Evolutionary conservation across 2,113 vertebrate species (phyloP).

Genomic region (Clarias gariepinus): DNA sequence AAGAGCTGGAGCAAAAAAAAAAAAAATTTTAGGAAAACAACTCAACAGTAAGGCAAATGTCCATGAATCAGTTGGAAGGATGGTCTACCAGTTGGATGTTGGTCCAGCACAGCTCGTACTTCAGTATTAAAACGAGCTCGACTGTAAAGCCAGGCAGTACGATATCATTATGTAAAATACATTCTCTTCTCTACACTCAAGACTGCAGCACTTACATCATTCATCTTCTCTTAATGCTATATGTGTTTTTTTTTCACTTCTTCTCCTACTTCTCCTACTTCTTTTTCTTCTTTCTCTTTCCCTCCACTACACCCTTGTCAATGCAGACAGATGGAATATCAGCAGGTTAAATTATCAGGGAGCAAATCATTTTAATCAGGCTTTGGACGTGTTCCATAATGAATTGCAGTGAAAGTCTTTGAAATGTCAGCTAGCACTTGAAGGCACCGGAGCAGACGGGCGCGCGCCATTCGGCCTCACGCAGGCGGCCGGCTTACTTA

Average conservation of each 20-base stretch:
- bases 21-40: too few relatives aligned
- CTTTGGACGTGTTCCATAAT: constrained; percentile 59
- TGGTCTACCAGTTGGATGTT: background rate
- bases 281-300: background rate
- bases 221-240: background rate
- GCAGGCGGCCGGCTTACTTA: constrained; percentile 60
- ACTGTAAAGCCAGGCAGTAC: background rate
- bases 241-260: background rate
- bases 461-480: constrained; percentile 15
- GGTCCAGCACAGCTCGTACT: background rate
- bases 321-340: constrained; percentile 50
- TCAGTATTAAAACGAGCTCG: background rate
- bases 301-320: constrained; percentile 21
- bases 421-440: constrained; percentile 60
- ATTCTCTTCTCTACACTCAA: background rate
- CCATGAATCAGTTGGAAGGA: background rate
- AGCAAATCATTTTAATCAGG: constrained; percentile 64
- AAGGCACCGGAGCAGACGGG: constrained; percentile 44
- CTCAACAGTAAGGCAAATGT: background rate
- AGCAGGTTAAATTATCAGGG: constrained; percentile 60
- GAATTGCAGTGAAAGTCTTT: constrained; percentile 57
- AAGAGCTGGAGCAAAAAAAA: too few relatives aligned
- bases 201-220: background rate
- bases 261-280: background rate
- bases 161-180: background rate